Evolutionary conservation across 1,140 invertebrate genomes (phyloP).

Genomic region (Lasaia peninsularis): DNA sequence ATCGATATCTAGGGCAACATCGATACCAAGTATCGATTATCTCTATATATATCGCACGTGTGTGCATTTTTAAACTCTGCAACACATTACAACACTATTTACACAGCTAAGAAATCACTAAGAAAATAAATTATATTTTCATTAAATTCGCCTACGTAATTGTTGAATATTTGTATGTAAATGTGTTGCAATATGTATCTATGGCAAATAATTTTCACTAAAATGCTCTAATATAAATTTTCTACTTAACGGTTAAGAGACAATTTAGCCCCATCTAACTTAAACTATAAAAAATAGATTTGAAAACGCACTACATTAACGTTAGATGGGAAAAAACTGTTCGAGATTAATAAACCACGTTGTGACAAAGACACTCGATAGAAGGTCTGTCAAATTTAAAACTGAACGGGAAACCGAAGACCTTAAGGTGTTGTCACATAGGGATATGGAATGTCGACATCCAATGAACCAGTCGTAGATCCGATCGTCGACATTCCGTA

Average conservation of each 20-base stretch:
- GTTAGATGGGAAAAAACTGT: slow-evolving; percentile 13
- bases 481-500: neutral
- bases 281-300: slow-evolving; percentile 25
- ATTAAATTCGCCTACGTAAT: slow-evolving; percentile 45
- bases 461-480: neutral
- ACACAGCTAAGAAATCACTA: slow-evolving; percentile 42
- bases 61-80: slow-evolving; percentile 39
- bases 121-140: slow-evolving; percentile 50
- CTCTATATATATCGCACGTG: slow-evolving; percentile 28
- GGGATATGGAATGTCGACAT: neutral
- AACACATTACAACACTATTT: slow-evolving; percentile 20
- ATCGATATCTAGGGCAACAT: neutral
- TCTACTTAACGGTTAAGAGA: slow-evolving; percentile 52
- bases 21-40: neutral
- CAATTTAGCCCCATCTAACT: slow-evolving; percentile 20
- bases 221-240: slow-evolving; percentile 59
- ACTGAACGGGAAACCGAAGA: slow-evolving; percentile 1
- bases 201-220: slow-evolving; percentile 51
- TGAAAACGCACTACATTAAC: slow-evolving; percentile 22
- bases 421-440: neutral
- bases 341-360: slow-evolving; percentile 2
- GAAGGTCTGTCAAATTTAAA: neutral
- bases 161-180: slow-evolving; percentile 9
- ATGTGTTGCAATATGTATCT: slow-evolving; percentile 24
- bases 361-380: slow-evolving; percentile 6